phyloP scores from a whole-genome alignment of 2,113 vertebrate species.

The Brachirus orientalis region DNA sequence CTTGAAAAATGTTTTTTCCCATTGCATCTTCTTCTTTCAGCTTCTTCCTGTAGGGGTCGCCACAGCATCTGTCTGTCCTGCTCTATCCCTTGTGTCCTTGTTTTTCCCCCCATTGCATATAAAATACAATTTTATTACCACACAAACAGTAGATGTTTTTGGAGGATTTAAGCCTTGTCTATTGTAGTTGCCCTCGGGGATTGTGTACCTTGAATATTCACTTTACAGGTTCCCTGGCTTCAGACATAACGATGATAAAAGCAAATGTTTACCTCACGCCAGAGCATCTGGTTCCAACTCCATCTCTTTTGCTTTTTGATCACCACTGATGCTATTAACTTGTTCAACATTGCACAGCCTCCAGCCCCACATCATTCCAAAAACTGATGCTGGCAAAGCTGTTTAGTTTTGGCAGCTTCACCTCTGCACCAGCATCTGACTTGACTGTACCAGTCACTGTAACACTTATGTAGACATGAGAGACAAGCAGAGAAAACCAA shows the following conservation, averaged over 20 bases:
- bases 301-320: conserved; percentile 28
- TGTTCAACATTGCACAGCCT: conserved; percentile 57
- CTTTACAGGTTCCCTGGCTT: conserved; percentile 11
- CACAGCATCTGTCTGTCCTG: no score
- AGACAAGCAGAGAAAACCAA: conserved; percentile 36
- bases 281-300: conserved; percentile 29
- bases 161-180: not conserved
- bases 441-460: conserved; percentile 55
- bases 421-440: conserved; percentile 43
- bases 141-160: not conserved
- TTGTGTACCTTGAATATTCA: conserved; percentile 26
- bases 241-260: conserved; percentile 18
- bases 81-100: no score
- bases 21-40: no score
- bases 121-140: no score
- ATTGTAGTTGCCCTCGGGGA: conserved; percentile 1
- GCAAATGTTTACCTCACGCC: conserved; percentile 29
- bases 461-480: conserved; percentile 50
- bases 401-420: conserved; percentile 40
- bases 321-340: conserved; percentile 49
- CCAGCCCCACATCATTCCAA: conserved; percentile 53
- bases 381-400: conserved; percentile 55
- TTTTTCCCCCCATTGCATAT: no score
- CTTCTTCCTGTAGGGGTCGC: no score
- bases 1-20: no score